Conservation (phyloP, 92 coral and sea anemone species). For the Zoanthus gigantus region DNA sequence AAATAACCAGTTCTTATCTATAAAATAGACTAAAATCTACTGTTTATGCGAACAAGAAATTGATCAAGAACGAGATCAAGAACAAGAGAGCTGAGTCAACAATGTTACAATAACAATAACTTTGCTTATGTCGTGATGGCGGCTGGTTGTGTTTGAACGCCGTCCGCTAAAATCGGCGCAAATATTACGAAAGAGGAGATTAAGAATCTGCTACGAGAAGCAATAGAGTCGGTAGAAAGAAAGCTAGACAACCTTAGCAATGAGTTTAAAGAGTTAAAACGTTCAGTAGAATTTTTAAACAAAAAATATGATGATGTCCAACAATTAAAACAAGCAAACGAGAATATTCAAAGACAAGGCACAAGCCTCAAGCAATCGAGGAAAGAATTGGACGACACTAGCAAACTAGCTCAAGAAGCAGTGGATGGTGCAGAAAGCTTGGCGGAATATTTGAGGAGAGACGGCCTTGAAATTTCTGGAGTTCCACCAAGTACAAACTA, state of each 20-base stretch:
- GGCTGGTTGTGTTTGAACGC: slow-evolving; percentile 3
- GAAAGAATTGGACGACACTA: slow-evolving; percentile 43
- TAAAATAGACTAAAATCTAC: too few species aligned
- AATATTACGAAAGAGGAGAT: slow-evolving; percentile 9
- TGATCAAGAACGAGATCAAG: too few species aligned
- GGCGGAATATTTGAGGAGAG: slow-evolving; percentile 21
- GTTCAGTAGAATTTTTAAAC: slow-evolving; percentile 44
- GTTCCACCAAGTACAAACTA: slow-evolving; percentile 15
- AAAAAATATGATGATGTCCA: slow-evolving; percentile 41
- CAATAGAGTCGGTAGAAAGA: slow-evolving; percentile 41
- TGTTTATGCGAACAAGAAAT: too few species aligned
- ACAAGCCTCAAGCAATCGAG: slow-evolving; percentile 15
- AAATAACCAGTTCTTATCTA: too few species aligned
- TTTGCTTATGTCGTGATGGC: not conserved
- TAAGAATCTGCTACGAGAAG: slow-evolving; percentile 27
- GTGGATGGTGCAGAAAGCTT: slow-evolving; percentile 41
- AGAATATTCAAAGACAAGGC: slow-evolving; percentile 25
- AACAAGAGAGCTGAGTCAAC: too few species aligned
- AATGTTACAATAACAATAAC: too few species aligned
- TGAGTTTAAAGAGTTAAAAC: slow-evolving; percentile 25
- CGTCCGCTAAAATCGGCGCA: slow-evolving; percentile 5
- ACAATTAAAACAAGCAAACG: slow-evolving; percentile 37
- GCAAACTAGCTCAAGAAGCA: slow-evolving; percentile 49
- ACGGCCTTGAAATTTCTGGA: slow-evolving; percentile 26
- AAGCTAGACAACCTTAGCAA: slow-evolving; percentile 43